Conservation (phyloP, 2,888 invertebrate genomes). For the Tinea semifulvella region DNA sequence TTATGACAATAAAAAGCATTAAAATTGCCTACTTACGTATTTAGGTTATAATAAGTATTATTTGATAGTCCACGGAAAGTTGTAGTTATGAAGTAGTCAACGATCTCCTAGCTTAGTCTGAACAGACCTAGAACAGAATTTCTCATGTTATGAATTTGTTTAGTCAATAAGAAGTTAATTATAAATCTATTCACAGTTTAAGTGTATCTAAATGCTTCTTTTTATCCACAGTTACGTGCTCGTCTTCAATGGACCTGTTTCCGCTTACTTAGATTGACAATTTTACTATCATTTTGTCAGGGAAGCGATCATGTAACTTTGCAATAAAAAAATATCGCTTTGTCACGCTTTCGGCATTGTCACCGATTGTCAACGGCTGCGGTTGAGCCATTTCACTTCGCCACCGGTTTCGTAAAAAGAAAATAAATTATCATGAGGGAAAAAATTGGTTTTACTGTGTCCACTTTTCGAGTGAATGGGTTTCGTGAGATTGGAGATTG, state of each 20-base stretch:
- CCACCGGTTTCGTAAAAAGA: conserved; percentile 5
- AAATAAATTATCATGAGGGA: conserved; percentile 7
- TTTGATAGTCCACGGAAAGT: too few species aligned
- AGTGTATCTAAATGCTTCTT: too few species aligned
- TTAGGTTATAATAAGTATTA: too few species aligned
- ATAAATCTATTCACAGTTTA: too few species aligned
- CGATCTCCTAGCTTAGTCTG: too few species aligned
- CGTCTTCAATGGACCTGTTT: not conserved
- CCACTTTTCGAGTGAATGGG: conserved; percentile 8
- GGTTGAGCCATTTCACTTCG: conserved; percentile 10
- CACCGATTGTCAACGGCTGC: conserved; percentile 19
- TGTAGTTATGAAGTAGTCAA: too few species aligned
- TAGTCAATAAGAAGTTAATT: too few species aligned
- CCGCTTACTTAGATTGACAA: not conserved
- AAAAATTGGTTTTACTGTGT: conserved; percentile 6
- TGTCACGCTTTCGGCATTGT: conserved; percentile 38
- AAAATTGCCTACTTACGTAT: too few species aligned
- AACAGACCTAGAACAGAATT: too few species aligned
- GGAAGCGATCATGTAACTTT: conserved; percentile 4
- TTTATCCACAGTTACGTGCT: too few species aligned
- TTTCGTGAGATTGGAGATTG: conserved; percentile 5
- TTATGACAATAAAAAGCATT: too few species aligned
- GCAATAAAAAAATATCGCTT: conserved; percentile 44
- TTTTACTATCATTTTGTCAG: not conserved
- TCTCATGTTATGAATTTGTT: too few species aligned